These are phyloP conservation scores for Drosophila chauvacae DNA, from an alignment of 1,140 invertebrate species.

Conservation along the genomic window DNA sequence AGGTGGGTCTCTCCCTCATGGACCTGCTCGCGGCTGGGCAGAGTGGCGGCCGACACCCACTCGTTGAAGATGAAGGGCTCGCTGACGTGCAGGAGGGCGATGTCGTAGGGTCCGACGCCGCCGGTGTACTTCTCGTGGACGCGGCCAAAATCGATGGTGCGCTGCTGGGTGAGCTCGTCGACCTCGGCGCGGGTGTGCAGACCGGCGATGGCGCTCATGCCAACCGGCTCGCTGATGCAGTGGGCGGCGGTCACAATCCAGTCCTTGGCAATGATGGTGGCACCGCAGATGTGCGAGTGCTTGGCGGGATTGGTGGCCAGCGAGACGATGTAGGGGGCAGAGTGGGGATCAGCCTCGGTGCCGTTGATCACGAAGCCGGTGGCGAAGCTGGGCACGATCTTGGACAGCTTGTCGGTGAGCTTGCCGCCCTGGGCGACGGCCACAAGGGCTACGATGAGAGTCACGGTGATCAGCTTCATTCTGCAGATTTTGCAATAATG, in stretches of 20 bases:
- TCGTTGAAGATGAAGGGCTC: constrained; percentile 86
- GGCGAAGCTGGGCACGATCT: constrained; percentile 71
- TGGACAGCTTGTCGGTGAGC: constrained; percentile 43
- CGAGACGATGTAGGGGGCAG: constrained; percentile 82
- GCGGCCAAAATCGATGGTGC: constrained; percentile 77
- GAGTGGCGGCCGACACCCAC: constrained; percentile 85
- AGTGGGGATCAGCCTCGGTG: constrained; percentile 67
- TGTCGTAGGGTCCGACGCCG: constrained; percentile 87
- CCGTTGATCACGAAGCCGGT: constrained; percentile 81
- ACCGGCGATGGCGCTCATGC: constrained; percentile 74
- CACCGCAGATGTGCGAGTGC: constrained; percentile 78
- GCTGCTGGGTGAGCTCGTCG: constrained; percentile 85
- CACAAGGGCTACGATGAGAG: constrained; percentile 56
- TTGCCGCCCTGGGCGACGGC: constrained; percentile 53
- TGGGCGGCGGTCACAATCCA: constrained; percentile 80
- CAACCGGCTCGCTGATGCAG: constrained; percentile 55
- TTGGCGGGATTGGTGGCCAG: constrained; percentile 43
- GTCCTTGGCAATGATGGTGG: constrained; percentile 66
- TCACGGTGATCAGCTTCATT: constrained; percentile 74
- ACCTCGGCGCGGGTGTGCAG: constrained; percentile 62
- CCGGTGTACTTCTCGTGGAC: constrained; percentile 86
- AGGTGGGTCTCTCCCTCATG: constrained; percentile 84
- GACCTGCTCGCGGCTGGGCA: constrained; percentile 84
- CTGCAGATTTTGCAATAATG: constrained; percentile 8
- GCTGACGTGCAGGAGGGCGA: constrained; percentile 87